These are phyloP conservation scores for Neotoxoptera formosana DNA, from an alignment of 1,140 invertebrate genomes.

Conservation along the genomic window DNA sequence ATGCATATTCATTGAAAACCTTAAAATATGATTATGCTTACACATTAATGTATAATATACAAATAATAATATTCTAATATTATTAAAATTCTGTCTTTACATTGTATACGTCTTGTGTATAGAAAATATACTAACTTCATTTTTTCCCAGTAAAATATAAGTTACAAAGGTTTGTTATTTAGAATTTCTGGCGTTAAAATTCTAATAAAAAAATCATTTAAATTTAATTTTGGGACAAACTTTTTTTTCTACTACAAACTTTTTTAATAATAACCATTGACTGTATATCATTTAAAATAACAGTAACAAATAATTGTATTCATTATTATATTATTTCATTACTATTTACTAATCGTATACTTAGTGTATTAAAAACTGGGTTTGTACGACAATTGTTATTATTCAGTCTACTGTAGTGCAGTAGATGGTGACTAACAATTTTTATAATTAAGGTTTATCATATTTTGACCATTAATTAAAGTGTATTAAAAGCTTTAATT, in stretches of 20 bases:
- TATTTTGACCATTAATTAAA: neutral
- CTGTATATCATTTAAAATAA: neutral
- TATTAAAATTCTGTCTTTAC: neutral
- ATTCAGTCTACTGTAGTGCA: neutral
- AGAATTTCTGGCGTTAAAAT: neutral
- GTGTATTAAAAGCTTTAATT: neutral
- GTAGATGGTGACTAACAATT: neutral
- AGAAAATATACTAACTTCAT: neutral
- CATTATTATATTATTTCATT: neutral
- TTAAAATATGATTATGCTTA: neutral
- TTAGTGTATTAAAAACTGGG: neutral
- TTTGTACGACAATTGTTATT: neutral
- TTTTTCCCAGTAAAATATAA: no score
- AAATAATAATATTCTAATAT: no score
- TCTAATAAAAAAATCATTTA: neutral
- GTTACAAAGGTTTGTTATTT: no score
- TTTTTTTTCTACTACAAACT: neutral
- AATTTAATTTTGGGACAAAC: neutral
- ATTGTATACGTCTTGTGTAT: neutral
- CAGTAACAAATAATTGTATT: no score
- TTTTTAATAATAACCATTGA: neutral
- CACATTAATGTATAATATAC: no score
- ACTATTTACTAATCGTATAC: neutral
- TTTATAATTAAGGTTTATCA: neutral
- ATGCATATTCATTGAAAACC: no score